Evolutionary conservation across 1,140 invertebrate genomes (phyloP), one percentile per base, ranked within the genome.

Genomic region (Maniola jurtina): DNA sequence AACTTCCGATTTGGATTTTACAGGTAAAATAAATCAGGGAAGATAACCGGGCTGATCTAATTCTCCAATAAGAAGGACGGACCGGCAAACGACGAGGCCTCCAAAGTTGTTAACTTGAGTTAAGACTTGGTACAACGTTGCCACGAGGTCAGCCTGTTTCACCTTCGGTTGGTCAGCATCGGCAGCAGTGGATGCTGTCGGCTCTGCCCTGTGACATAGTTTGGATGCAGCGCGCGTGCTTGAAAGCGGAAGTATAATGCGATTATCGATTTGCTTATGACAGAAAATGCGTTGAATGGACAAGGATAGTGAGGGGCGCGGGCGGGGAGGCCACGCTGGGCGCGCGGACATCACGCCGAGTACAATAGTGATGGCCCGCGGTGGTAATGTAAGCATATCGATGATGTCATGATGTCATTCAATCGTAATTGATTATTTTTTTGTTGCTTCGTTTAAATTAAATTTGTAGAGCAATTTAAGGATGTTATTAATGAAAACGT

Each of bases 201-300:
- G 25, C 25, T 4, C 1, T 77, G 71, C 70, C 69, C 69, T 64
- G 73, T 76, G 73, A 76, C 78, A 76, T 77, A 84, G 76, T 84
- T 85, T 66, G 75, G 79, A 80, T 86, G 87, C 84, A 86, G 59
- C 75, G 79, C 80, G 79, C 82, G 84, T 86, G 80, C 78, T 83
- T 77, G 72, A 75, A 80, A 83, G 73, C 87, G 87, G 87, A 89
- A 89, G 83, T 85, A 82, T 84, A 86, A 88, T 90, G 88, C 79
- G 80, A 88, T 87, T 90, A 90, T 90, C 84, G 87, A 90, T 90
- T 90, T 80, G 84, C 80, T 87, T 88, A 89, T 84, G 84, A 89
- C 86, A 88, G 85, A 86, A 87, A 85, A 86, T 84, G 85, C 87
- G 84, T 88, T 89, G 85, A 89, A 89, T 89, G 87, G 83, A 83